Percentiles rank a stretch among this genome's conserved stretches.
Evolutionary conservation across 2,797 vertebrate species (phyloP).

Genomic region (Acipenser transmontanus): DNA sequence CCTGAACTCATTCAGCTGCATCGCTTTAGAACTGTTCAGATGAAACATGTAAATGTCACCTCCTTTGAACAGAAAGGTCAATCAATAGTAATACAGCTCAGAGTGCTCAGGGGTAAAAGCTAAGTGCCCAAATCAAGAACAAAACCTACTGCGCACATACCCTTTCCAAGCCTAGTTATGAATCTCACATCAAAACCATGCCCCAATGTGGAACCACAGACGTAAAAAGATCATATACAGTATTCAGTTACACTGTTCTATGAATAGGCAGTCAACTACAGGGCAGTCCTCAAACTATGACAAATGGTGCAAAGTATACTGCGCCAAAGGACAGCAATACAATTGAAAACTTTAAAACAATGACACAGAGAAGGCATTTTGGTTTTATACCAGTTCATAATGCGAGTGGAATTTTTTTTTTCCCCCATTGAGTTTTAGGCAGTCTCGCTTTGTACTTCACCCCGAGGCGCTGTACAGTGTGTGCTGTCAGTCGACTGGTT

Average conservation of each 20-base stretch:
- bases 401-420: background rate
- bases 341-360: background rate
- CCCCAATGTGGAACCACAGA: conserved; percentile 15
- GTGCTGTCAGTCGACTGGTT: conserved; percentile 28
- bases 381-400: background rate
- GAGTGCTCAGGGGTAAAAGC: background rate
- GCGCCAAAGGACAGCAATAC: background rate
- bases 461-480: background rate
- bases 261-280: conserved; percentile 45
- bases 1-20: too few species aligned
- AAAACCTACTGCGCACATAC: too few species aligned
- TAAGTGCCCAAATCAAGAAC: too few species aligned
- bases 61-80: background rate
- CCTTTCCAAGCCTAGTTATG: too few species aligned
- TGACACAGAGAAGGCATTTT: background rate
- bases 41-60: too few species aligned
- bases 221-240: conserved; percentile 33
- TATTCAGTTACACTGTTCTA: conserved; percentile 57
- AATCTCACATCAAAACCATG: conserved; percentile 13
- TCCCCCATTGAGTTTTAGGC: background rate
- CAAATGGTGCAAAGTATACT: background rate
- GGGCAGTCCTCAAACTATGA: background rate
- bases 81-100: background rate
- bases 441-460: background rate
- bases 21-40: too few species aligned